Conservation (phyloP, 1,140 invertebrate species). For the Aphis craccivora region DNA sequence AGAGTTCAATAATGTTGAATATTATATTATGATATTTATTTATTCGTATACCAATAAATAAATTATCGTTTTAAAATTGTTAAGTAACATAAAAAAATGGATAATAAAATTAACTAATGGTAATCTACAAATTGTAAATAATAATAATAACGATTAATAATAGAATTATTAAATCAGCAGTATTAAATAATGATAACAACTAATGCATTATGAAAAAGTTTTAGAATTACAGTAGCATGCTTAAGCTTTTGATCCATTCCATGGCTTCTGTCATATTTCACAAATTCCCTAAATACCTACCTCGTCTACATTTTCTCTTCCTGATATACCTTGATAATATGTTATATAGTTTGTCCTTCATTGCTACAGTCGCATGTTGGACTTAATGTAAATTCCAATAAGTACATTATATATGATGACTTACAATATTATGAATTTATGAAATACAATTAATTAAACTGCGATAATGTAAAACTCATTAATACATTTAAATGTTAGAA, state of each 20-base stretch:
- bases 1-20: background rate
- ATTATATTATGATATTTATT: background rate
- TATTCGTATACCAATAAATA: background rate
- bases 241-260: background rate
- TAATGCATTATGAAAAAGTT: background rate
- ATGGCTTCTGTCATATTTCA: background rate
- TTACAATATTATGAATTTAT: no score
- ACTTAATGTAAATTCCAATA: no score
- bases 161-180: background rate
- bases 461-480: no score
- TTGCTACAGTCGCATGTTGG: no score
- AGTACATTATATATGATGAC: no score
- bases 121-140: background rate
- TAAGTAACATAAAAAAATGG: background rate
- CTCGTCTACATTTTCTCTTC: background rate
- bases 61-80: background rate
- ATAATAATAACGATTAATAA: background rate
- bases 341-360: no score
- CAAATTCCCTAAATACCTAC: background rate
- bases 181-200: background rate
- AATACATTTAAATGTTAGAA: no score
- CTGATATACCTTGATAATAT: background rate
- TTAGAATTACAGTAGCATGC: no score
- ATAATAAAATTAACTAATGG: background rate
- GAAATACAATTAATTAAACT: no score